Conservation (phyloP, 1,140 invertebrate species). For the Heliconius hewitsoni region DNA sequence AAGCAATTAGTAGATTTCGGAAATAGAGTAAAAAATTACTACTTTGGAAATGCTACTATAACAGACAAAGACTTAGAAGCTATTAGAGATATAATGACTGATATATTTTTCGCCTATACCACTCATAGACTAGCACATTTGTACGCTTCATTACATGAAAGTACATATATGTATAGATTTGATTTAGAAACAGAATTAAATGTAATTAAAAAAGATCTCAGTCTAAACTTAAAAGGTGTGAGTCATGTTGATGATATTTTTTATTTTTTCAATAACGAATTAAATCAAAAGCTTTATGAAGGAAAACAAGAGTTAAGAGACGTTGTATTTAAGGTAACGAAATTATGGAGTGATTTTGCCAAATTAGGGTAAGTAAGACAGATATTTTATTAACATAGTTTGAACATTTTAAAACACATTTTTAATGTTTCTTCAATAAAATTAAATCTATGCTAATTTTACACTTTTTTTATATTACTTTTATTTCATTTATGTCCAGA, state of each 20-base stretch:
- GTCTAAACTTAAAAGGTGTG: conserved; percentile 44
- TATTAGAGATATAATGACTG: conserved; percentile 64
- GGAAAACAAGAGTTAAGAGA: conserved; percentile 54
- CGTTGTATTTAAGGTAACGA: conserved; percentile 74
- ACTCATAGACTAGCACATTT: conserved; percentile 65
- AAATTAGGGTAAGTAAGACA: conserved; percentile 80
- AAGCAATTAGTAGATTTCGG: conserved; percentile 55
- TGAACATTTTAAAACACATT: too few species aligned
- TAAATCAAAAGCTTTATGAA: conserved; percentile 54
- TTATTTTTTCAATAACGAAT: background rate
- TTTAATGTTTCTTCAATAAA: too few species aligned
- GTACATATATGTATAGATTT: conserved; percentile 80
- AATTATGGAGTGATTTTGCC: conserved; percentile 86
- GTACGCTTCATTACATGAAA: conserved; percentile 40
- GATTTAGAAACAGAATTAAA: conserved; percentile 65
- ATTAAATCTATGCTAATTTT: too few species aligned
- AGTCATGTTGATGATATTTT: background rate
- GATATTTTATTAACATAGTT: conserved; percentile 11
- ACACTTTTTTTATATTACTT: too few species aligned
- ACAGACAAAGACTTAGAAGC: conserved; percentile 50
- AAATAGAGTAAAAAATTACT: conserved; percentile 68
- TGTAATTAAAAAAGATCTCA: conserved; percentile 48
- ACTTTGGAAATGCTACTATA: conserved; percentile 70
- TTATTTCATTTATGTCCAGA: too few species aligned
- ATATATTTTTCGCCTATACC: conserved; percentile 70